These are phyloP conservation scores for Vesta saturnalis DNA, from an alignment of 2,888 invertebrate species.

Conservation along the genomic window DNA sequence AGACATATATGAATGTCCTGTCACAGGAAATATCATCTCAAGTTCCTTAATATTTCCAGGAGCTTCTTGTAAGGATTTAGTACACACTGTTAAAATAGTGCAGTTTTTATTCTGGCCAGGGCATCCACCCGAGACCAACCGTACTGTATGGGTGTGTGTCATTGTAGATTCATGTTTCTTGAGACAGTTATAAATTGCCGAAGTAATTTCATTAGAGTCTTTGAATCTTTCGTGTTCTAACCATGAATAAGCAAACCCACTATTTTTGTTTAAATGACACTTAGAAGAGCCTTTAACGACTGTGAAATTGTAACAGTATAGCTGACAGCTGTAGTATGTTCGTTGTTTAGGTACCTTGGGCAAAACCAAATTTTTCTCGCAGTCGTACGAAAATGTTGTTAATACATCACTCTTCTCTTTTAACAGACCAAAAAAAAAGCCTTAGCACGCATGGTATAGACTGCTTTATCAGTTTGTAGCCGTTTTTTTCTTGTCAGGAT, in stretches of 20 bases:
- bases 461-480: conserved; percentile 9
- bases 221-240: not conserved
- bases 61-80: not conserved
- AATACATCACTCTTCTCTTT: conserved; percentile 18
- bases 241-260: not conserved
- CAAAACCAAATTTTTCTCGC: conserved; percentile 52
- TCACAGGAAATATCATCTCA: no score
- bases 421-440: not conserved
- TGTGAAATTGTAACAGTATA: conserved; percentile 54
- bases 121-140: not conserved
- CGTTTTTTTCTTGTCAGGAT: conserved; percentile 4
- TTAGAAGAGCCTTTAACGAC: no score
- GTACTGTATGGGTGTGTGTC: not conserved
- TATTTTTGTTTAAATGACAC: no score
- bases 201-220: no score
- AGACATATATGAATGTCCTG: not conserved
- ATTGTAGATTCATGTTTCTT: not conserved
- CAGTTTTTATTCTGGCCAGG: no score
- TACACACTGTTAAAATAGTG: no score
- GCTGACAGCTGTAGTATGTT: conserved; percentile 52
- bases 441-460: conserved; percentile 12
- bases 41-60: not conserved
- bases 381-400: conserved; percentile 49
- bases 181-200: no score
- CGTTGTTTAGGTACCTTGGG: conserved; percentile 53